Conservation (phyloP, 2,113 vertebrate genomes). For the Tychaedon coryphoeus region DNA sequence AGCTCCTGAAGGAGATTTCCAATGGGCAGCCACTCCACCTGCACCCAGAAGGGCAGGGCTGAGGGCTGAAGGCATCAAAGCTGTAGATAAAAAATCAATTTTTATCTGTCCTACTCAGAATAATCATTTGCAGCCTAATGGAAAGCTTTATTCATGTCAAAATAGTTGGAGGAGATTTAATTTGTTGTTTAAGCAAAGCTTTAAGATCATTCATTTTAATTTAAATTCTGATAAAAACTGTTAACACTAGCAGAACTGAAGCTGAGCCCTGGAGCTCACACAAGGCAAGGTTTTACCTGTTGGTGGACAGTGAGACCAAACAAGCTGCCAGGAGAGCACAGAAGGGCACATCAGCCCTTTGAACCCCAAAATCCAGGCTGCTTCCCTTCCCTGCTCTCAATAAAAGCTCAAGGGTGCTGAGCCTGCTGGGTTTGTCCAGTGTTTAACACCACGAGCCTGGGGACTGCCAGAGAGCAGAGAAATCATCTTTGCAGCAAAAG, state of each 20-base stretch:
- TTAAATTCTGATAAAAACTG: neutral
- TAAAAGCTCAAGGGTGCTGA: neutral
- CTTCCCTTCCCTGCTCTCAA: neutral
- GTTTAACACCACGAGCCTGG: neutral
- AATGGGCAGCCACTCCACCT: neutral
- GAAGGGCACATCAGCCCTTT: neutral
- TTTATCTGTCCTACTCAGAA: neutral
- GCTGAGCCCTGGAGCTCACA: neutral
- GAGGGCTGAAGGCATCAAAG: neutral
- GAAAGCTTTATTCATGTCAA: neutral
- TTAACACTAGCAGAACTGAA: neutral
- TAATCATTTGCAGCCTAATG: neutral
- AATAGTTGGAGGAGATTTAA: neutral
- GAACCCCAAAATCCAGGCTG: neutral
- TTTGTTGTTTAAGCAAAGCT: neutral
- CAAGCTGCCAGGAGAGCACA: neutral
- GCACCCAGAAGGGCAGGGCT: neutral
- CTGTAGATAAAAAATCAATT: neutral
- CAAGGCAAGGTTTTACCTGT: neutral
- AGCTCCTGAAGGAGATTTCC: neutral
- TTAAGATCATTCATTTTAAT: neutral
- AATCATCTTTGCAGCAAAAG: neutral
- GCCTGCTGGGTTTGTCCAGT: neutral
- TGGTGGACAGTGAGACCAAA: neutral
- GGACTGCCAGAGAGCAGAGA: neutral